Percentiles rank a stretch among this genome's conserved stretches.
Conservation (phyloP, 2,888 invertebrate genomes). For the Neocrepidodera transversa region DNA sequence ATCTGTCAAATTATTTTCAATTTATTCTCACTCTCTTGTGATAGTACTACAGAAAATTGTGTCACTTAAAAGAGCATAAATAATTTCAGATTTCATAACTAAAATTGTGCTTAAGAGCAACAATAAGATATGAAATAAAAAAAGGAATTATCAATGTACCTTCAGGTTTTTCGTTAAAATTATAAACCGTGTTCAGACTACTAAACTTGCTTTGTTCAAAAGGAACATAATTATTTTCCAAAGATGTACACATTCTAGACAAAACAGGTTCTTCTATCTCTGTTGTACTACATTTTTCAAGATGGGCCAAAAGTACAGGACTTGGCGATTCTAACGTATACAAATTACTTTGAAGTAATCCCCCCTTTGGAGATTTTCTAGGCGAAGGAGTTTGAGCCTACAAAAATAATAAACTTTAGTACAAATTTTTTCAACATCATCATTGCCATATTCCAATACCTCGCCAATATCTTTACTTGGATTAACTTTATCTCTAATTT, state of each 20-base stretch:
- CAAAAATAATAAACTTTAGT: no score
- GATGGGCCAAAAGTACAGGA: slow-evolving; percentile 72
- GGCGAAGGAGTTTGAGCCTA: not conserved
- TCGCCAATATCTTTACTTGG: slow-evolving; percentile 51
- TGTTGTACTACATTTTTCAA: slow-evolving; percentile 60
- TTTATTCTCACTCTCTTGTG: no score
- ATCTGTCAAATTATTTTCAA: no score
- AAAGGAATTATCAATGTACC: no score
- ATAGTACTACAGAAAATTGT: no score
- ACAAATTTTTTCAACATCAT: slow-evolving; percentile 45
- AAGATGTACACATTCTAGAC: slow-evolving; percentile 37
- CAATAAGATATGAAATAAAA: no score
- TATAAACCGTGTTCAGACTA: slow-evolving; percentile 40
- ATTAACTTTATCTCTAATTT: slow-evolving; percentile 35
- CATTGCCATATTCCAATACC: slow-evolving; percentile 48
- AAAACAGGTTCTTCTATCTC: slow-evolving; percentile 4
- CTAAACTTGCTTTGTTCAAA: slow-evolving; percentile 41
- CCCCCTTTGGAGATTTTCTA: slow-evolving; percentile 55
- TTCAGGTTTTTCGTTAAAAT: slow-evolving; percentile 21
- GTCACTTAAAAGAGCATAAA: no score
- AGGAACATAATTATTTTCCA: slow-evolving; percentile 39
- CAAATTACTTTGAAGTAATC: slow-evolving; percentile 74
- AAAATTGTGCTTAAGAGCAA: no score
- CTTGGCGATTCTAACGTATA: slow-evolving; percentile 81
- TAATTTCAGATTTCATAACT: no score